Evolutionary conservation across 2,888 invertebrate species (phyloP), one percentile per base, ranked within the genome.

Genomic region (Yponomeuta cagnagella): DNA sequence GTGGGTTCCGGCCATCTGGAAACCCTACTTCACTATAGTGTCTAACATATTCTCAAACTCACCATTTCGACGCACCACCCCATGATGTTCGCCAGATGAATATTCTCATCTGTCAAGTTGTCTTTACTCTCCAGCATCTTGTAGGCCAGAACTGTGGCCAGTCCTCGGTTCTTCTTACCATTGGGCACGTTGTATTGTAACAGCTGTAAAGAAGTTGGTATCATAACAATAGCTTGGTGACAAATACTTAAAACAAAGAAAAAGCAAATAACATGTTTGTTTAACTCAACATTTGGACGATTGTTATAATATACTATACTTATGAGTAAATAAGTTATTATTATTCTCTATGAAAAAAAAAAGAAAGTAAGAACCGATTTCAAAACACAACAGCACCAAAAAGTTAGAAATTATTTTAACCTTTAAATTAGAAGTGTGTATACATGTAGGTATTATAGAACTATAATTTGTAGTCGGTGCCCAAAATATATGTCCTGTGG

Each of bases 31-130:
- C 23, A 23, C 23, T 23, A 23, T 33, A 33, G 33, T 33, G 33
- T 5, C 2, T 33, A 58, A 58, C 6, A 2, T 58, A 3, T 15
- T 12, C 33, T 5, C 33, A 33, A 33, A 89, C 94, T 93, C 86
- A 98, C 98, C 95, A 98, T 94, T 94, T 99, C 99, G 5, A 97
- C 94, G 83, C 98, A 98, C 98, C 98, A 98, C 74, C 98, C 98
- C 84, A 98, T 93, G 77, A 98, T 95, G 76, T 96, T 95, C 0
- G 97, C 97, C 73, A 95, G 85, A 76, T 95, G 94, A 63, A 98
- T 86, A 77, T 96, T 96, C 75, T 97, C 97, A 0, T 96, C 94
- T 0, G 96, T 96, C 4, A 96, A 87, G 72, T 95, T 93, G n/a
- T 94, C 92, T 1, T 93, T 92, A 71, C 93, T 90, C 76, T 94